These are phyloP conservation scores for Eleutherodactylus coqui DNA, from an alignment of 2,797 vertebrate genomes.

Conservation along the genomic window DNA sequence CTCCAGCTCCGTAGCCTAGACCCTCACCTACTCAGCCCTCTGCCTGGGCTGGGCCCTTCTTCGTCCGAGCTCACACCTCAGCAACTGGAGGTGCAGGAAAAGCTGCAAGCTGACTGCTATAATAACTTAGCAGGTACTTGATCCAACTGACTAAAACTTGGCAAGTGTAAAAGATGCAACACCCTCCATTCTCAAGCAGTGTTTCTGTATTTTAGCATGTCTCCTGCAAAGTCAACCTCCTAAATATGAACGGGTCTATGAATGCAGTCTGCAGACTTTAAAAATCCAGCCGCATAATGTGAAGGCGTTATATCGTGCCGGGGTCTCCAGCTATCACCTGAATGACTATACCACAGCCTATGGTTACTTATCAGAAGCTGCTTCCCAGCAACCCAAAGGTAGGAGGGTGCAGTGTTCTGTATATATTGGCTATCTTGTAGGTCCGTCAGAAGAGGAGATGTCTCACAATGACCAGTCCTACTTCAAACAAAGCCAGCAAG, in stretches of 20 bases:
- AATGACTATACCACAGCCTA: constrained; percentile 82
- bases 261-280: constrained; percentile 87
- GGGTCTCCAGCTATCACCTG: constrained; percentile 85
- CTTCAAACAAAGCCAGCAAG: no score
- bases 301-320: constrained; percentile 89
- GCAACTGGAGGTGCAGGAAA: constrained; percentile 78
- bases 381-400: constrained; percentile 85
- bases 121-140: constrained; percentile 88
- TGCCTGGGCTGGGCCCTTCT: constrained; percentile 79
- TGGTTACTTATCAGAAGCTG: constrained; percentile 81
- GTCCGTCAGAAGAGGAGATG: no score
- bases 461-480: no score
- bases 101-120: constrained; percentile 88
- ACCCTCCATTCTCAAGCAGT: not conserved
- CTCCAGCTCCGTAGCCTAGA: constrained; percentile 85
- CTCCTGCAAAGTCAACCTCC: constrained; percentile 84
- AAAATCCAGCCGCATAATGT: constrained; percentile 79
- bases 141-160: not conserved
- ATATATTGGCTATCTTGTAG: not conserved
- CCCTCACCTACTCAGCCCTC: constrained; percentile 73
- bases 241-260: constrained; percentile 82
- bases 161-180: not conserved
- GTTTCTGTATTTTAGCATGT: constrained; percentile 77
- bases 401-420: constrained; percentile 37
- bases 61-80: constrained; percentile 73